These are phyloP conservation scores for Drosophila nr. perissopoda DNA, from an alignment of 2,888 invertebrate species.

Conservation along the genomic window DNA sequence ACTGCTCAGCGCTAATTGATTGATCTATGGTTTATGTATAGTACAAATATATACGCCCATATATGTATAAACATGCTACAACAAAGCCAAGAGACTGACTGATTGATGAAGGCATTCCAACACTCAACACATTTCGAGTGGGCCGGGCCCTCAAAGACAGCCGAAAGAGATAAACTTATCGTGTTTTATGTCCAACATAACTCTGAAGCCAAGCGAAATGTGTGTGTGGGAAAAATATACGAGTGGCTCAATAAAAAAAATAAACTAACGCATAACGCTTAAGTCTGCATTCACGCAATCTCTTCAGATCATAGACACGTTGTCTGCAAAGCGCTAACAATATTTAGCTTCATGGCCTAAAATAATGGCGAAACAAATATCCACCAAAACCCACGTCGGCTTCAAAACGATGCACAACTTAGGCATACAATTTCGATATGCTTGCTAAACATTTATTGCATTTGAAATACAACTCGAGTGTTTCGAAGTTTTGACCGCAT, in stretches of 20 bases:
- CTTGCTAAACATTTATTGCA: conserved; percentile 19
- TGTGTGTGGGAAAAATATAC: conserved; percentile 35
- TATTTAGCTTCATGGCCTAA: not conserved
- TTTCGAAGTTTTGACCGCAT: not conserved
- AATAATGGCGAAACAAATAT: not conserved
- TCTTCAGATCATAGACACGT: conserved; percentile 33
- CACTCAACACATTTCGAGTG: conserved; percentile 35
- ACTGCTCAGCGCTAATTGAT: conserved; percentile 43
- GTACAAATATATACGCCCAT: not conserved
- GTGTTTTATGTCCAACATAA: conserved; percentile 30
- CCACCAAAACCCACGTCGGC: conserved; percentile 1
- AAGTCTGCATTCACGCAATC: conserved; percentile 23
- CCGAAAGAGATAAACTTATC: conserved; percentile 1
- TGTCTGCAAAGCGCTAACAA: not conserved
- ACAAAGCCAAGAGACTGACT: conserved; percentile 27
- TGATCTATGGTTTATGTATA: conserved; percentile 12
- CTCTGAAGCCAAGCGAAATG: conserved; percentile 6
- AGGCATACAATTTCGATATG: conserved; percentile 13
- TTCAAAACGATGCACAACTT: not conserved
- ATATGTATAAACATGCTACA: not conserved
- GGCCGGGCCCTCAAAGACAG: conserved; percentile 6
- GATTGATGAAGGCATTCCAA: conserved; percentile 53
- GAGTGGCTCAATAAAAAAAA: conserved; percentile 3
- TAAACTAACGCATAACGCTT: conserved; percentile 17
- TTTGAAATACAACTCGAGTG: not conserved